Evolutionary conservation across 2,888 invertebrate genomes (phyloP).

Genomic region (Parthenolecanium corni): DNA sequence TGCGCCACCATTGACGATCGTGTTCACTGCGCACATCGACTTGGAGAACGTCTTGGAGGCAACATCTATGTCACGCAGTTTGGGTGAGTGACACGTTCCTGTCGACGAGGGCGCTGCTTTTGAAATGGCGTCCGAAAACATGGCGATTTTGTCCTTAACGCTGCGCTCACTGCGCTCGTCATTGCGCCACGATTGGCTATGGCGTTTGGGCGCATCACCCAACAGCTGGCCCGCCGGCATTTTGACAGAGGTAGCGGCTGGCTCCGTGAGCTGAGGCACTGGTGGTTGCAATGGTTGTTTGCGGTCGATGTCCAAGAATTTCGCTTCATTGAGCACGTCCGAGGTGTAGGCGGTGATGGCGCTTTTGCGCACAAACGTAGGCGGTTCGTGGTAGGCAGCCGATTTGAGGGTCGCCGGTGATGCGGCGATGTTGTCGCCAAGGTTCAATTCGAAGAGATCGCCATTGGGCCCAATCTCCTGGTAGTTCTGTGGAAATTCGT

Average conservation of each 20-base stretch:
- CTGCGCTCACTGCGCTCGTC: constrained; percentile 69
- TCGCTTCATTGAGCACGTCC: constrained; percentile 17
- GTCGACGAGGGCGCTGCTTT: constrained; percentile 35
- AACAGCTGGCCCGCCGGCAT: constrained; percentile 14
- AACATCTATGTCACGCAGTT: neutral
- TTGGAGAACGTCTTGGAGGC: constrained; percentile 12
- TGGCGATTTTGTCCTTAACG: constrained; percentile 74
- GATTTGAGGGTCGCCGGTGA: neutral
- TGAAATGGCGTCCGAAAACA: constrained; percentile 53
- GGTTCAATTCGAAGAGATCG: constrained; percentile 28
- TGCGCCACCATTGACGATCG: neutral
- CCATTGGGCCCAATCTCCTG: constrained; percentile 32
- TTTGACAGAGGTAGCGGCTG: constrained; percentile 26
- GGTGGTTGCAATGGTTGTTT: constrained; percentile 31
- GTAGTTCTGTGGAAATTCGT: constrained; percentile 61
- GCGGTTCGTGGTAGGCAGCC: neutral
- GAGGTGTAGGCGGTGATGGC: constrained; percentile 31
- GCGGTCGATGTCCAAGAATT: constrained; percentile 27
- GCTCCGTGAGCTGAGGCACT: constrained; percentile 35
- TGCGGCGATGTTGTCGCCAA: neutral
- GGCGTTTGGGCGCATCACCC: constrained; percentile 5
- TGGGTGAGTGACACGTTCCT: neutral
- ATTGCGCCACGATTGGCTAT: constrained; percentile 38
- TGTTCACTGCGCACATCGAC: constrained; percentile 18
- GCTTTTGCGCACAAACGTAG: constrained; percentile 35